Conservation (phyloP, 92 coral and sea anemone genomes). For the Parazoanthus atlanticus region DNA sequence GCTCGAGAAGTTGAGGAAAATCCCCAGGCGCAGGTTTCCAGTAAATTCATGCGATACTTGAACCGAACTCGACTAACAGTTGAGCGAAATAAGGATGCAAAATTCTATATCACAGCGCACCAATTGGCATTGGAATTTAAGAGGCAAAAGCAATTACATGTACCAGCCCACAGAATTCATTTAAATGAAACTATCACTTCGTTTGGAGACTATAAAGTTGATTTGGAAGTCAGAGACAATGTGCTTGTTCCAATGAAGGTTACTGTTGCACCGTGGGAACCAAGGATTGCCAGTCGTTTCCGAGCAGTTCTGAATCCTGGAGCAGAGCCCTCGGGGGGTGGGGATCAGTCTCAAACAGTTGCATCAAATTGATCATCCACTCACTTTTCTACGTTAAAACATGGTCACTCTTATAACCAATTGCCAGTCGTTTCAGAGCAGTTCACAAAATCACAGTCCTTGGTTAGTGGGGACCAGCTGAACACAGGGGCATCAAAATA, state of each 20-base stretch:
- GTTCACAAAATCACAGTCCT: too few relatives aligned
- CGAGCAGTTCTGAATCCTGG: constrained; percentile 54
- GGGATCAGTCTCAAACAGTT: not conserved
- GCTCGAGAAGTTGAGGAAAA: constrained; percentile 46
- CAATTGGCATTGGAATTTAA: constrained; percentile 81
- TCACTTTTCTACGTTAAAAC: too few relatives aligned
- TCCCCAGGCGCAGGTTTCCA: constrained; percentile 68
- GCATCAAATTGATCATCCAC: not conserved
- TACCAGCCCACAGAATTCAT: constrained; percentile 85
- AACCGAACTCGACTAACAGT: constrained; percentile 68
- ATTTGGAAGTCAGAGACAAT: constrained; percentile 68
- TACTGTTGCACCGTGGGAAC: constrained; percentile 73
- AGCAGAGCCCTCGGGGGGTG: constrained; percentile 7
- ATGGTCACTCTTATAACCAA: not conserved
- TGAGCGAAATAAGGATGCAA: constrained; percentile 66
- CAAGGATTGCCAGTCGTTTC: constrained; percentile 65
- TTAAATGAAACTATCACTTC: constrained; percentile 70
- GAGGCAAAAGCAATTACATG: constrained; percentile 78
- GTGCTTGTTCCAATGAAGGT: constrained; percentile 75
- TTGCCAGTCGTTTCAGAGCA: not conserved
- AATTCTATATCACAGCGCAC: constrained; percentile 75
- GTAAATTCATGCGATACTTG: constrained; percentile 73
- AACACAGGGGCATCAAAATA: too few relatives aligned
- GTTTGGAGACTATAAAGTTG: constrained; percentile 77
- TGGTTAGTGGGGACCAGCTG: too few relatives aligned